Conservation (phyloP, 2,797 vertebrate species). For the Spinibarbus caldwelli region DNA sequence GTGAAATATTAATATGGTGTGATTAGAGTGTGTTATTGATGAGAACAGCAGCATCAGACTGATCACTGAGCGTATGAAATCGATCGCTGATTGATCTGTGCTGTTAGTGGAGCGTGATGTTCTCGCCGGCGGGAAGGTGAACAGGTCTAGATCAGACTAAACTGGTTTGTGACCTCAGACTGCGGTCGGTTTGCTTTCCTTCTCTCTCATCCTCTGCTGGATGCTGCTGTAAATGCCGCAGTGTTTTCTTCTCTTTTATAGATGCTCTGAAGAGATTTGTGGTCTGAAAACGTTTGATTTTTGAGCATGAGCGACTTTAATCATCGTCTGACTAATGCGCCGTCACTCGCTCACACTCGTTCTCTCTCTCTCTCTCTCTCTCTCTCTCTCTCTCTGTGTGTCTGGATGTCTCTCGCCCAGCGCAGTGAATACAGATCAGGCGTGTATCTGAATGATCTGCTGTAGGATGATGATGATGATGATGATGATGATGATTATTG, state of each 20-base stretch:
- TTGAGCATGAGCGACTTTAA: neutral
- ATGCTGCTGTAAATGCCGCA: neutral
- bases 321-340: neutral
- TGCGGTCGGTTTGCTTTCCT: neutral
- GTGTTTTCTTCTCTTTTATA: neutral
- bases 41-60: neutral
- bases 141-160: neutral
- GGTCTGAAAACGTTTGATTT: neutral
- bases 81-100: conserved; percentile 35
- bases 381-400: neutral
- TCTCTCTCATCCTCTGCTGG: neutral
- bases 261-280: neutral
- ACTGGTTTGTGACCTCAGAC: neutral
- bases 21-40: neutral
- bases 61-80: neutral
- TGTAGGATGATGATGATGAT: neutral
- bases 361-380: conserved; percentile 41
- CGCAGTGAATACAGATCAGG: neutral
- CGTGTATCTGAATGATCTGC: neutral
- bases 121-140: conserved; percentile 41
- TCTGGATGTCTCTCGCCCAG: neutral
- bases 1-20: too few species aligned
- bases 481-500: neutral
- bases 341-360: neutral
- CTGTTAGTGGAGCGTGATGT: conserved; percentile 48